Conservation (phyloP, 2,797 vertebrate genomes). For the Hyperoplus immaculatus region DNA sequence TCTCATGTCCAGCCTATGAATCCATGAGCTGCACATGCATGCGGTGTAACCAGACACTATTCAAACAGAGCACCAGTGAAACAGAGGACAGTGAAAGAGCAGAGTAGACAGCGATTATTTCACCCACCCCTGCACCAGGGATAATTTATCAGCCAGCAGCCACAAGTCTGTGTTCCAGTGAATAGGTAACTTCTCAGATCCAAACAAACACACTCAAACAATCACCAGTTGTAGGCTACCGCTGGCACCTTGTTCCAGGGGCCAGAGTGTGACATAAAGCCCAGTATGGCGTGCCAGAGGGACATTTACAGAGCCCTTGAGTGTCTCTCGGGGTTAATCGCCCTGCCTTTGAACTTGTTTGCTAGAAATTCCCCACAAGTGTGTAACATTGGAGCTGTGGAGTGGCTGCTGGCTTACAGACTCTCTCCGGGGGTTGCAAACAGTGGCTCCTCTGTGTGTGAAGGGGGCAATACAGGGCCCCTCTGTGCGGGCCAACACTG, state of each 20-base stretch:
- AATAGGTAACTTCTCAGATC: constrained; percentile 42
- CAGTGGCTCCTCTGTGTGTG: constrained; percentile 80
- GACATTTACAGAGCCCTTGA: constrained; percentile 52
- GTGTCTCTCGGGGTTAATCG: constrained; percentile 42
- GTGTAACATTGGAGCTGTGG: constrained; percentile 65
- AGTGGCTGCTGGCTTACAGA: constrained; percentile 49
- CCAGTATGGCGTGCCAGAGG: constrained; percentile 23
- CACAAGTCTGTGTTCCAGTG: constrained; percentile 30
- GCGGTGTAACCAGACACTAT: constrained; percentile 69
- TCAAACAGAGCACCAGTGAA: constrained; percentile 66
- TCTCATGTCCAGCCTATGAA: constrained; percentile 51
- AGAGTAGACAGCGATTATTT: constrained; percentile 73
- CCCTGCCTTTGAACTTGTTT: constrained; percentile 81
- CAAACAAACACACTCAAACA: constrained; percentile 56
- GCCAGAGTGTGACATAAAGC: constrained; percentile 38
- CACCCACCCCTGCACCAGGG: constrained; percentile 55
- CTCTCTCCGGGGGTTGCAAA: constrained; percentile 48
- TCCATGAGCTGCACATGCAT: constrained; percentile 48
- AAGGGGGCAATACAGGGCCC: constrained; percentile 50
- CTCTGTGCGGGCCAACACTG: constrained; percentile 40
- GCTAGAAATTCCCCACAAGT: constrained; percentile 82
- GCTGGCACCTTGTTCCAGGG: constrained; percentile 55
- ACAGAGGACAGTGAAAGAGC: constrained; percentile 64
- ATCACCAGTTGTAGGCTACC: constrained; percentile 44
- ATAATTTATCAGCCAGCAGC: constrained; percentile 66